Evolutionary conservation across 2,797 vertebrate species (phyloP), one percentile per base, ranked within the genome.

Genomic region (Paedocypris micromegethes): DNA sequence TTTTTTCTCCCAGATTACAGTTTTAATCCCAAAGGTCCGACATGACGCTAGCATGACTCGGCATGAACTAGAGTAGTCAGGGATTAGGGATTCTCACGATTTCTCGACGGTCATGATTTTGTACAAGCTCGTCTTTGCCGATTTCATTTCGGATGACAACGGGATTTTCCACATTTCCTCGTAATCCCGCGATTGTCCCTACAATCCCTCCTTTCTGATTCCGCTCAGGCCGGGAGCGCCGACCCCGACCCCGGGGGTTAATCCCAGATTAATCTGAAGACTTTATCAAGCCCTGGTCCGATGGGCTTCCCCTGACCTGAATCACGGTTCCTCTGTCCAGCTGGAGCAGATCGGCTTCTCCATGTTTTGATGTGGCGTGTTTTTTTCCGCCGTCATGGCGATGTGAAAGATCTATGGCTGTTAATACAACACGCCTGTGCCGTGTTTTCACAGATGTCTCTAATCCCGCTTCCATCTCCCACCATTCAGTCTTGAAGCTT

Each of bases 231-330:
- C 58, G 72, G 74, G 73, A 77, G 79, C 83, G 83, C 85, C 87
- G 86, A 87, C 85, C 78, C 85, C 85, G 82, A 86, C 82, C 87
- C 82, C 68, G 70, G 6, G 23, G 83, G 79, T 70, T 90, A 88
- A 90, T 89, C 83, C 84, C 76, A 79, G 85, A 87, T 89, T 90
- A 86, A 84, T 85, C 76, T 80, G 74, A 78, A 81, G 72, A 86
- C 80, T 85, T 81, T 60, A 23, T 23, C 84, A 75, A 84, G 77
- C 81, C 78, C 65, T 43, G 71, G 47, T 5, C 4, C 71, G 56
- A 38, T 2, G 4, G 38, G 44, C 38, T 40, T 51, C 43, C 46
- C 9, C 39, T 48, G 54, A 8, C n/a, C 3, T 2, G 3, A 52
- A 53, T 6, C 47, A 58, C 8, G 56, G 46, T 64, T 44, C 42